phyloP scores from a whole-genome alignment of 1,140 invertebrate genomes.

The Drosophila elegans region DNA sequence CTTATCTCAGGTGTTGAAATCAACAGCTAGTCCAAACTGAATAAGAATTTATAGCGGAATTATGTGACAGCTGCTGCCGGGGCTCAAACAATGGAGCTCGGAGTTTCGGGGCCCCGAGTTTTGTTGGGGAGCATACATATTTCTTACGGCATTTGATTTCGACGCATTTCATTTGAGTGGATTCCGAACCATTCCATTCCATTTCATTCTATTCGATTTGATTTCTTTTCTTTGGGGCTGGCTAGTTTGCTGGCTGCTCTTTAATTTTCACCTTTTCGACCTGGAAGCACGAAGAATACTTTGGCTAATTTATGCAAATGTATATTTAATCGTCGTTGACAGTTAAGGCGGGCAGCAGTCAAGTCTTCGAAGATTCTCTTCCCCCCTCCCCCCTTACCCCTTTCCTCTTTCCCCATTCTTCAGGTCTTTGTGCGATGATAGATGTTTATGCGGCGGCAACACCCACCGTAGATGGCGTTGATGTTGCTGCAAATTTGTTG shows the following conservation, averaged over 20 bases:
- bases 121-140: conserved; percentile 36
- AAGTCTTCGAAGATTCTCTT: conserved; percentile 11
- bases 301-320: conserved; percentile 83
- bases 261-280: conserved; percentile 73
- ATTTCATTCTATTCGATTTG: conserved; percentile 17
- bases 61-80: conserved; percentile 80
- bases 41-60: conserved; percentile 84
- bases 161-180: conserved; percentile 65
- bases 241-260: conserved; percentile 55
- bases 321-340: conserved; percentile 83
- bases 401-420: not conserved
- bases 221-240: conserved; percentile 60
- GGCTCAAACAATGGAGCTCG: conserved; percentile 40
- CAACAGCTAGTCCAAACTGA: conserved; percentile 83
- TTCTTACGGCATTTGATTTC: conserved; percentile 75
- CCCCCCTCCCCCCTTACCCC: not conserved
- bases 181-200: conserved; percentile 21
- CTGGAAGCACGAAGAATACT: conserved; percentile 38
- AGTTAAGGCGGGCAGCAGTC: conserved; percentile 72
- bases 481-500: conserved; percentile 77
- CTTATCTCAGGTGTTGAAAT: conserved; percentile 80
- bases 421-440: conserved; percentile 71
- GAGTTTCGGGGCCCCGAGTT: conserved; percentile 21
- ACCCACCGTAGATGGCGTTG: conserved; percentile 77
- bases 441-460: conserved; percentile 80